A percentile compares a stretch with the other conserved stretches of the same genome.
phyloP scores from a whole-genome alignment of 2,888 invertebrate genomes.

The Cyaniris semiargus region DNA sequence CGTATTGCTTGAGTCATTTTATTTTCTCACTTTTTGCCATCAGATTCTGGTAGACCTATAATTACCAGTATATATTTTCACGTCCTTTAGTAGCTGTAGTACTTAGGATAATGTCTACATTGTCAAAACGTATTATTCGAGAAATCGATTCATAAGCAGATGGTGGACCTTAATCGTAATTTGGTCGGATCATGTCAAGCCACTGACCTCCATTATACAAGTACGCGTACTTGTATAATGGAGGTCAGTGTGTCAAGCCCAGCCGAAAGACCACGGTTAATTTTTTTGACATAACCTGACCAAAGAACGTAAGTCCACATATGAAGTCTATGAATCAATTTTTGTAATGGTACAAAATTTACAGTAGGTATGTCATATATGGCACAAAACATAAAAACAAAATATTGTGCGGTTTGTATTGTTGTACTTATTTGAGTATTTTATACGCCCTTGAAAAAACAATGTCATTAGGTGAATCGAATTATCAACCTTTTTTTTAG shows the following conservation, averaged over 20 bases:
- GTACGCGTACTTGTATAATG: too few relatives aligned
- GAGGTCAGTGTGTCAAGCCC: neutral
- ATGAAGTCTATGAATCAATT: neutral
- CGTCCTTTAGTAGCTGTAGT: slow-evolving; percentile 41
- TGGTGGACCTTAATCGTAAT: neutral
- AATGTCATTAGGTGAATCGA: neutral
- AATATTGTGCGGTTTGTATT: neutral
- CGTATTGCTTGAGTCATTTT: too few relatives aligned
- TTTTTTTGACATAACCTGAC: neutral
- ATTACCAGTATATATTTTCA: slow-evolving; percentile 43
- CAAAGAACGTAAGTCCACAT: too few relatives aligned
- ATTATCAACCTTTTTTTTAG: neutral
- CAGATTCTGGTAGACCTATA: too few relatives aligned
- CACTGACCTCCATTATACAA: too few relatives aligned
- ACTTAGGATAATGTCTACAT: slow-evolving; percentile 24
- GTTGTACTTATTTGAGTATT: neutral
- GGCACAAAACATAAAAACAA: neutral
- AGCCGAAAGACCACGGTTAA: neutral
- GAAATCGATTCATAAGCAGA: neutral
- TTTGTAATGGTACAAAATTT: neutral
- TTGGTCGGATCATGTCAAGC: neutral
- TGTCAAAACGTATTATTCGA: neutral
- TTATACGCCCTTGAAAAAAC: neutral
- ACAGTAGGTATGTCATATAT: too few relatives aligned
- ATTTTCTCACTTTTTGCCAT: too few relatives aligned